phyloP scores from a whole-genome alignment of 2,113 vertebrate species.

The Pavo muticus region DNA sequence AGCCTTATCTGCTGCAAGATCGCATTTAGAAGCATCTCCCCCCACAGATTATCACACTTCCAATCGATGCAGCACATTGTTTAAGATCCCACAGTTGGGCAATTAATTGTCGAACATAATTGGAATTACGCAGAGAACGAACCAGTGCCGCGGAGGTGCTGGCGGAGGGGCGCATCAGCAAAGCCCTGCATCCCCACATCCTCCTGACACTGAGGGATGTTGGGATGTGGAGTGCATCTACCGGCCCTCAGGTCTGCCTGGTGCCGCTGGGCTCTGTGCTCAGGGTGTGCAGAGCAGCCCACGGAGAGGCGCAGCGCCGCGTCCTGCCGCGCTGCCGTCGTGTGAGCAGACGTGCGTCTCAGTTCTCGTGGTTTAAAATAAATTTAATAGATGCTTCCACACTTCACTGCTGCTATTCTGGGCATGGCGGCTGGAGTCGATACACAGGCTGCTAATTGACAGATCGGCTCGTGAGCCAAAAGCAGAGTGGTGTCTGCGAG shows the following conservation, averaged over 20 bases:
- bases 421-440: neutral
- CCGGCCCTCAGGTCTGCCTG: neutral
- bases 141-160: neutral
- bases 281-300: neutral
- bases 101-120: neutral
- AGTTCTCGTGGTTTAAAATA: neutral
- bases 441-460: neutral
- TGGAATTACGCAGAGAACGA: neutral
- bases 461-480: neutral
- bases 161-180: neutral
- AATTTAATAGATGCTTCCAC: conserved; percentile 10
- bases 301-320: neutral
- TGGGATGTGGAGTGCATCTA: fast-evolving
- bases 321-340: neutral
- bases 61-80: neutral
- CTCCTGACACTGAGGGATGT: fast-evolving
- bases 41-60: neutral
- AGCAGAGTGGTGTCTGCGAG: neutral
- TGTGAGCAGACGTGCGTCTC: neutral
- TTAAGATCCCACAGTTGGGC: neutral
- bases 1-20: neutral
- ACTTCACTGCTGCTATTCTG: neutral
- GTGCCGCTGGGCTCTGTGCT: fast-evolving
- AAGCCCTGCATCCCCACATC: neutral
- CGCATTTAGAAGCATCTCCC: neutral